Evolutionary conservation across 2,888 invertebrate species (phyloP).

Genomic region (Apamea epomidion): DNA sequence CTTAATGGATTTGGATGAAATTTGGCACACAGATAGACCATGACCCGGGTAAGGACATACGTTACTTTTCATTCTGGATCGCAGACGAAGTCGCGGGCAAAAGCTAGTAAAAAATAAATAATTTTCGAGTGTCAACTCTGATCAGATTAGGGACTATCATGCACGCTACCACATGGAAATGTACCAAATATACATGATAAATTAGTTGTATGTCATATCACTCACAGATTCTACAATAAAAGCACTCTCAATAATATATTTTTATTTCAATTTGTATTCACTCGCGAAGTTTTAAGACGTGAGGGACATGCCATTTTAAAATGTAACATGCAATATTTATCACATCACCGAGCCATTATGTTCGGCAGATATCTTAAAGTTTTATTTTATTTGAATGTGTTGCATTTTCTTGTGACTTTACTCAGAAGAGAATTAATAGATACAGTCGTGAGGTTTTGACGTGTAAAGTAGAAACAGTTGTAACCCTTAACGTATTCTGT

Average conservation of each 20-base stretch:
- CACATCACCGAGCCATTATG: conserved; percentile 13
- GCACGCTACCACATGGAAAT: not conserved
- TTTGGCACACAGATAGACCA: no score
- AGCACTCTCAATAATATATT: conserved; percentile 23
- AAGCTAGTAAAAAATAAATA: not conserved
- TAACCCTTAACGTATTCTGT: not conserved
- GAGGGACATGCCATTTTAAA: conserved; percentile 35
- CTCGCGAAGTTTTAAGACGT: conserved; percentile 15
- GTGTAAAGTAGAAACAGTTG: conserved; percentile 6
- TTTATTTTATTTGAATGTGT: conserved; percentile 31
- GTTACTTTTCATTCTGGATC: no score
- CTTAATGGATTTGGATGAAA: no score
- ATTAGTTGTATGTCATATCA: conserved; percentile 28
- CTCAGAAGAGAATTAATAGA: not conserved
- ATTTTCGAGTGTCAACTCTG: not conserved
- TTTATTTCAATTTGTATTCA: conserved; percentile 29
- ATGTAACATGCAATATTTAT: conserved; percentile 41
- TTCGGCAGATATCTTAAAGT: conserved; percentile 23
- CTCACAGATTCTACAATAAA: conserved; percentile 32
- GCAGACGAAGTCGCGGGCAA: no score
- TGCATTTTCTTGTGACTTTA: conserved; percentile 17
- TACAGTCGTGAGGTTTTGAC: not conserved
- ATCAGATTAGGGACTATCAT: conserved; percentile 14
- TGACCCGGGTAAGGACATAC: no score
- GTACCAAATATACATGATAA: conserved; percentile 31